These are phyloP conservation scores for Melanaphis sacchari DNA, from an alignment of 1,140 invertebrate genomes.

Conservation along the genomic window DNA sequence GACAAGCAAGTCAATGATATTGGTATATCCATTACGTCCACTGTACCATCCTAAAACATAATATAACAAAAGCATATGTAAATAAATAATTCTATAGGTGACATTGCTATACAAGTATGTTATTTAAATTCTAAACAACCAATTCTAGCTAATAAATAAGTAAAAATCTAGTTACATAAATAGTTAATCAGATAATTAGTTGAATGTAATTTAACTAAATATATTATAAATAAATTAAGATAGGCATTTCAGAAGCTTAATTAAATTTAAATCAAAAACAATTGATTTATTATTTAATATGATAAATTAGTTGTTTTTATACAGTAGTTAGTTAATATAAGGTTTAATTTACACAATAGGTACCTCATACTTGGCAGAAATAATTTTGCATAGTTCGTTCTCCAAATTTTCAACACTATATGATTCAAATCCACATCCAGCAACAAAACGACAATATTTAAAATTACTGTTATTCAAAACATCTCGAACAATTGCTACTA, in stretches of 20 bases:
- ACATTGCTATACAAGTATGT: not conserved
- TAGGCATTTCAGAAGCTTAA: too few species aligned
- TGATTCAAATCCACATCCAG: constrained; percentile 47
- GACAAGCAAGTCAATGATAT: constrained; percentile 53
- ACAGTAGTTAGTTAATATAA: too few species aligned
- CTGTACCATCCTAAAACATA: constrained; percentile 49
- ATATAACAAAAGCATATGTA: not conserved
- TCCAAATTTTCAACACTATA: constrained; percentile 11
- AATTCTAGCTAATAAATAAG: not conserved
- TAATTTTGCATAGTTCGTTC: constrained; percentile 37
- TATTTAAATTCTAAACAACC: not conserved
- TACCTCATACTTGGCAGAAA: constrained; percentile 32
- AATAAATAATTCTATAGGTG: not conserved
- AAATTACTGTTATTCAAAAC: constrained; percentile 51
- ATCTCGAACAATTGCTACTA: constrained; percentile 4
- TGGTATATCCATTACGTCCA: constrained; percentile 51
- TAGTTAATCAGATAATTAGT: not conserved
- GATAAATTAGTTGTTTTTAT: too few species aligned
- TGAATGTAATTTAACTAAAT: too few species aligned
- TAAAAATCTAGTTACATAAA: not conserved
- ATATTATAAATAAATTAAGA: too few species aligned
- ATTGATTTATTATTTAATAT: too few species aligned
- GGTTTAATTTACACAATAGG: not conserved
- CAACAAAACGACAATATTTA: constrained; percentile 40
- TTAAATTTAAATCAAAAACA: too few species aligned